Evolutionary conservation across 2,888 invertebrate genomes (phyloP), one percentile per base, ranked within the genome.

Genomic region (Cantharis lateralis): DNA sequence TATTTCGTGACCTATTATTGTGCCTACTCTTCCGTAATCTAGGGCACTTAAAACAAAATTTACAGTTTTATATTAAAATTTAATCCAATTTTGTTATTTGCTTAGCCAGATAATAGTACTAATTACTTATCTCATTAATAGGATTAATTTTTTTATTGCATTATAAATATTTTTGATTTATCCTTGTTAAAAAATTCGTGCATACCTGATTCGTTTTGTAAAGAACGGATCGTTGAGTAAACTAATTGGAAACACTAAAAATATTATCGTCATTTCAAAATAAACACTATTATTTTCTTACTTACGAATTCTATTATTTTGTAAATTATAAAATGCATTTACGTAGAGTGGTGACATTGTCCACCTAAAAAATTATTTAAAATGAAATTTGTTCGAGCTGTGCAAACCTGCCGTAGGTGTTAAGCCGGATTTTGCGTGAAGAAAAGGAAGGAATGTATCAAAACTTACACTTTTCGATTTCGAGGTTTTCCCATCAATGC

Each of bases 261-360:
- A 32, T 7, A n/a, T 32, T 48, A n/a, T 7, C 7, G 5, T 48
- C 9, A 9, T 48, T 48, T 1, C 0, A 48, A n/a, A 48, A 48
- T 7, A 7, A 48, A 7, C n/a, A 48, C 7, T 2, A 48, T n/a
- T n/a, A 0, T 5, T 48, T 48, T n/a, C 2, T n/a, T 68, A 87
- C 89, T 87, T 88, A 91, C 87, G 86, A 78, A 87, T 90, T 86
- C 84, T 85, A 81, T 87, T 88, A 77, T 86, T 91, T 64, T 90
- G 89, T 28, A 91, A 88, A 81, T 90, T 91, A 86, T 93, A 93
- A 84, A 91, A 93, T 0, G 93, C 93, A 83, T 93, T 93, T 1
- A 92, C 91, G 28, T 90, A 88, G 15, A 92, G 90, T 0, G 91
- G 90, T 3, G 88, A 88, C 76, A 85, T 84, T 66, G 84, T 86